Percentiles rank a stretch among this genome's conserved stretches.
These are phyloP conservation scores for Tenebrosternarchus preto DNA, from an alignment of 2,113 vertebrate species.

Conservation along the genomic window DNA sequence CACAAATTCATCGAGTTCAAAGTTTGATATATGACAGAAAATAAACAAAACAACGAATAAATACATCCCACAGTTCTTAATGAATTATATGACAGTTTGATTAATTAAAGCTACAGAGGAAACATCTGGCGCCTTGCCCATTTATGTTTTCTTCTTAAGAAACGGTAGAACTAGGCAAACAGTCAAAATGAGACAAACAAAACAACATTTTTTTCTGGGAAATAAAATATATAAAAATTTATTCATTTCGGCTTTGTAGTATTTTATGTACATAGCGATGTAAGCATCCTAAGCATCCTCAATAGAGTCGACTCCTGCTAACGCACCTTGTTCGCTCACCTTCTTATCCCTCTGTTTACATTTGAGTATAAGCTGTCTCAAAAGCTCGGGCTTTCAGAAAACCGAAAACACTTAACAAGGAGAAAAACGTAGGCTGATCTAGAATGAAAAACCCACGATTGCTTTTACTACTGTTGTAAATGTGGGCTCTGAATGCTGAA, in stretches of 20 bases:
- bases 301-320: no score
- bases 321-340: no score
- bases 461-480: not conserved
- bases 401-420: not conserved
- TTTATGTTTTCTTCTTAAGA: conserved; percentile 81
- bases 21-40: conserved; percentile 75
- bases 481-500: not conserved
- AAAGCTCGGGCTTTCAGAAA: no score
- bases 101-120: conserved; percentile 84
- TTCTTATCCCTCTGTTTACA: no score
- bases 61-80: conserved; percentile 86
- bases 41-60: conserved; percentile 68
- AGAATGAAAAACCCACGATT: not conserved
- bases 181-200: conserved; percentile 52
- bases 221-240: conserved; percentile 17
- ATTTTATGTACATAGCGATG: not conserved
- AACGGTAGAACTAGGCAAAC: conserved; percentile 85
- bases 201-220: not conserved
- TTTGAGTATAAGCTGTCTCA: no score
- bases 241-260: not conserved
- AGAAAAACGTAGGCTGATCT: not conserved
- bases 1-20: conserved; percentile 93
- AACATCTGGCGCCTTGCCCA: conserved; percentile 60
- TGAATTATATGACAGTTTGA: conserved; percentile 72
- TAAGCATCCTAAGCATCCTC: no score